These are phyloP conservation scores for Mystacides longicornis DNA, from an alignment of 2,888 invertebrate species.

Conservation along the genomic window DNA sequence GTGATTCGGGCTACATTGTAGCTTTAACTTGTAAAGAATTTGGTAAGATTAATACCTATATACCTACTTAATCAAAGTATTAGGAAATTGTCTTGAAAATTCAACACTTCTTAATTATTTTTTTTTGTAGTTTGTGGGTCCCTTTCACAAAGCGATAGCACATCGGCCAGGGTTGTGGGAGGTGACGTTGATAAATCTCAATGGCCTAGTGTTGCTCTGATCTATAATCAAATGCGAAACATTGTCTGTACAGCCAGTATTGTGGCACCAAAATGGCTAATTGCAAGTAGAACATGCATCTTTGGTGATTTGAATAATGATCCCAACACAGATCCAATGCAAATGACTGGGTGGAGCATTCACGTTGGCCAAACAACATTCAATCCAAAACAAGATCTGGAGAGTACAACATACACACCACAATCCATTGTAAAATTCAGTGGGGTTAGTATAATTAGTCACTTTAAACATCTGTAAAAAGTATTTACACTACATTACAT, in stretches of 20 bases:
- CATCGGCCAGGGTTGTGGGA: slow-evolving; percentile 42
- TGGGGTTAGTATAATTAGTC: slow-evolving; percentile 17
- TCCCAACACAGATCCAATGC: slow-evolving; percentile 13
- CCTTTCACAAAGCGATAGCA: slow-evolving; percentile 31
- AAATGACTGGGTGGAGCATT: slow-evolving; percentile 1
- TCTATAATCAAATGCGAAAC: slow-evolving; percentile 39
- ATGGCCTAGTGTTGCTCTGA: slow-evolving; percentile 51
- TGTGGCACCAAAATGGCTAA: slow-evolving; percentile 42
- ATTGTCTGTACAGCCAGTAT: slow-evolving; percentile 43
- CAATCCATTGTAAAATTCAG: slow-evolving; percentile 20
- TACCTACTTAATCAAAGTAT: background rate
- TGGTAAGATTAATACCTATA: slow-evolving; percentile 33
- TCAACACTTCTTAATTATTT: background rate
- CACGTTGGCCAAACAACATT: slow-evolving; percentile 4
- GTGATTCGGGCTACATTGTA: slow-evolving; percentile 39
- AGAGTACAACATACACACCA: background rate
- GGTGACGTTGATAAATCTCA: slow-evolving; percentile 44
- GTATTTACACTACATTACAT: no score
- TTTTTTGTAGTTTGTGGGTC: slow-evolving; percentile 37
- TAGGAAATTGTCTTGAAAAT: background rate
- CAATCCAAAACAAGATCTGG: background rate
- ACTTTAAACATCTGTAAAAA: no score
- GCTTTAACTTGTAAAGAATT: slow-evolving; percentile 51
- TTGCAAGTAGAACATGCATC: slow-evolving; percentile 36
- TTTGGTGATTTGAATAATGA: slow-evolving; percentile 10